Evolutionary conservation across 2,113 vertebrate species (phyloP), one percentile per base, ranked within the genome.

Genomic region (Speoplatyrhinus poulsoni): DNA sequence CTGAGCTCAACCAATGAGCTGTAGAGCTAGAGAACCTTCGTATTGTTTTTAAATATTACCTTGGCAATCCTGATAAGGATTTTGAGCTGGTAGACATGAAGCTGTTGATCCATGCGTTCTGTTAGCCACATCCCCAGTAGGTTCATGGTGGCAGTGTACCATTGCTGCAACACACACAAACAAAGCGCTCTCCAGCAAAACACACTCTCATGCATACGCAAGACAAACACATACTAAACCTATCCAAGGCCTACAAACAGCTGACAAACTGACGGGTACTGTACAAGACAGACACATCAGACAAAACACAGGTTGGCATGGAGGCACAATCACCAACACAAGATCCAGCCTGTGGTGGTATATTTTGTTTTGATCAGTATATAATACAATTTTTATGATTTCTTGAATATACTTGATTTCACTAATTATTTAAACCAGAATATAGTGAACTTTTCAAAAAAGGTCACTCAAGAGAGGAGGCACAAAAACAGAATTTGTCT

Each of bases 141-240:
- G 65, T 96, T 98, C 98, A 99, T 98, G 81, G 97, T 96, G 92
- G 96, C 97, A 91, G 95, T 98, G 93, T 98, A 99, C 98, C 98
- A 99, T 99, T 99, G 98, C 98, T 99, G 96, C 90, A 98, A 99
- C 92, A 97, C 91, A 96, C 94, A 97, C 86, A 95, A 89, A 92
- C 86, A 91, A 87, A 92, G 87, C 93, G 82, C 95, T 95, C 94
- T 98, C 96, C 94, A 96, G 94, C 93, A 93, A 89, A 90, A 93
- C 86, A 74, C 62, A 90, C 89, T 88, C 86, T 72, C 88, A 80
- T 86, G 89, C 87, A 76, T 82, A 76, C 79, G 82, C 90, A 82
- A 80, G 57, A 79, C 52, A 70, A 55, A 79, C 67, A 16, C 58
- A 65, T 50, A 64, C 58, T 32, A 32, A 60, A 17, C 58, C 71